Evolutionary conservation across 2,797 vertebrate species (phyloP).

Genomic region (Gymnoscopelus braueri): DNA sequence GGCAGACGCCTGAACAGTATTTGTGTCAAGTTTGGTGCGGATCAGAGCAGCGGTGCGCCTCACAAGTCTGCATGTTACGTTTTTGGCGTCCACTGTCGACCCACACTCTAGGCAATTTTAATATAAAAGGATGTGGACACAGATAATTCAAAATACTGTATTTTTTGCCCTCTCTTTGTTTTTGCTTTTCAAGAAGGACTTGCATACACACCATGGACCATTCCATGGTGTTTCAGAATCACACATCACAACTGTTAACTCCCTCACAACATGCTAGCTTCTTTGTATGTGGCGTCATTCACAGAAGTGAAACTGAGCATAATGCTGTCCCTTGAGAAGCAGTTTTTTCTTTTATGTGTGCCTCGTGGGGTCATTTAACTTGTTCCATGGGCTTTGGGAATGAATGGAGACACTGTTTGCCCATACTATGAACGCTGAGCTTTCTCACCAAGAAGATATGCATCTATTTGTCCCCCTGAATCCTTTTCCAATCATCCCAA

Average conservation of each 20-base stretch:
- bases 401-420: slow-evolving; percentile 67
- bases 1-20: no score
- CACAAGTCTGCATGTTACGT: no score
- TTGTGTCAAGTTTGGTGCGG: no score
- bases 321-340: slow-evolving; percentile 25
- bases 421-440: slow-evolving; percentile 22
- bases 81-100: no score
- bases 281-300: slow-evolving; percentile 28
- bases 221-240: not conserved
- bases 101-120: no score
- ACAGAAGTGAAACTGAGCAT: slow-evolving; percentile 37
- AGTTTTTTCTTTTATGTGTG: slow-evolving; percentile 55
- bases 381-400: slow-evolving; percentile 62
- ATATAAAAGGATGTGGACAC: no score
- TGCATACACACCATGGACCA: not conserved
- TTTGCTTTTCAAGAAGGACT: slow-evolving; percentile 1
- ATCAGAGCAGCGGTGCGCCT: no score
- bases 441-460: slow-evolving; percentile 67
- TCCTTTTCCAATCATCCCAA: slow-evolving; percentile 36
- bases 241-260: not conserved
- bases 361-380: slow-evolving; percentile 60
- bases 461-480: slow-evolving; percentile 47
- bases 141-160: no score
- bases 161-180: no score
- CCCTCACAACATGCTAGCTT: slow-evolving; percentile 2